phyloP scores from a whole-genome alignment of 2,888 invertebrate genomes.

The Caenorhabditis sulstoni region DNA sequence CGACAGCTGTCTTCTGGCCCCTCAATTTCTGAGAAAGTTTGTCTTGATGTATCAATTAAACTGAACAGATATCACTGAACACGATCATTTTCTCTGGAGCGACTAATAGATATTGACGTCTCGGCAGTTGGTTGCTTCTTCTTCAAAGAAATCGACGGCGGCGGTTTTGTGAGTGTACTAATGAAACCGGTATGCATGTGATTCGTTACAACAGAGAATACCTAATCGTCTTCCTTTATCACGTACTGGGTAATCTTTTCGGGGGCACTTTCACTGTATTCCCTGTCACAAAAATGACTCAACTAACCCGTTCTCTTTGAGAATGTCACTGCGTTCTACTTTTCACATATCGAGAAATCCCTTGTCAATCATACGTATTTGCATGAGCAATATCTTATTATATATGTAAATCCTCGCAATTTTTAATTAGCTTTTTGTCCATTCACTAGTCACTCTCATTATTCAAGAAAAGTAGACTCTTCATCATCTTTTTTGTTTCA shows the following conservation, averaged over 20 bases:
- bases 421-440: conserved; percentile 1
- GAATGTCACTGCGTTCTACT: not conserved
- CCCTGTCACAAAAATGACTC: no score
- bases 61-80: conserved; percentile 49
- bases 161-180: conserved; percentile 20
- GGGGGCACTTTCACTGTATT: conserved; percentile 10
- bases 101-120: conserved; percentile 8
- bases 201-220: conserved; percentile 26
- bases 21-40: conserved; percentile 24
- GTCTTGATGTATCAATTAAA: conserved; percentile 45
- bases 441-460: not conserved
- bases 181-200: conserved; percentile 38
- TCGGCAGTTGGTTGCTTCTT: conserved; percentile 1
- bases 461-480: not conserved
- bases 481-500: not conserved
- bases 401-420: conserved; percentile 1
- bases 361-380: not conserved
- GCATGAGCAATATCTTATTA: conserved; percentile 15
- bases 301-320: not conserved
- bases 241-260: conserved; percentile 33
- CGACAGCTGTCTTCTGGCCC: conserved; percentile 17
- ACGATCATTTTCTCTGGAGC: conserved; percentile 7
- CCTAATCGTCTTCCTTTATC: conserved; percentile 12
- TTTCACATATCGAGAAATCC: no score
- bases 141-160: conserved; percentile 4